phyloP scores from a whole-genome alignment of 2,113 vertebrate genomes.

The Scophthalmus maximus region DNA sequence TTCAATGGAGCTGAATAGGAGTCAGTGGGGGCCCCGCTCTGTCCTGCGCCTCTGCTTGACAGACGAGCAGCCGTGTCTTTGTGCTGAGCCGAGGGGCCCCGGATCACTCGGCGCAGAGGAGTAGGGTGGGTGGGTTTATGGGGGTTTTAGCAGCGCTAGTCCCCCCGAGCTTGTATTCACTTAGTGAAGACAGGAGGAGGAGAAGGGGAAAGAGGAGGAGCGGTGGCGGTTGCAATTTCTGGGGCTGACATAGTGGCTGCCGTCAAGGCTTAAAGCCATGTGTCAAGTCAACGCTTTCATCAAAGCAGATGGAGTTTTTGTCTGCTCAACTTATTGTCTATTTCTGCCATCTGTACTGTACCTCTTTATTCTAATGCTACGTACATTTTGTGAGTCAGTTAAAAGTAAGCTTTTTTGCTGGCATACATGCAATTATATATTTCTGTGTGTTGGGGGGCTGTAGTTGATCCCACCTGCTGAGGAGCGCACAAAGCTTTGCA shows the following conservation, averaged over 20 bases:
- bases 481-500: slow-evolving; percentile 58
- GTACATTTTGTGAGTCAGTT: neutral
- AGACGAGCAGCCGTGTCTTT: slow-evolving; percentile 77
- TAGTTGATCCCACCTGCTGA: slow-evolving; percentile 68
- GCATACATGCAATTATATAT: slow-evolving; percentile 1
- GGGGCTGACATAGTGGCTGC: slow-evolving; percentile 50
- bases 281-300: slow-evolving; percentile 56
- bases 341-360: neutral
- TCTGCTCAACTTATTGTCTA: neutral
- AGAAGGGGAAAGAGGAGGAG: slow-evolving; percentile 27
- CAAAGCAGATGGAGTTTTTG: slow-evolving; percentile 50
- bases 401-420: neutral
- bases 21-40: slow-evolving; percentile 63
- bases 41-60: slow-evolving; percentile 67
- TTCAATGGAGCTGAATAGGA: slow-evolving; percentile 76
- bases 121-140: slow-evolving; percentile 44
- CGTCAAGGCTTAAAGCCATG: slow-evolving; percentile 64
- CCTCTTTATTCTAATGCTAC: slow-evolving; percentile 8
- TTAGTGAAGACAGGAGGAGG: slow-evolving; percentile 50
- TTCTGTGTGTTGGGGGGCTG: slow-evolving; percentile 2
- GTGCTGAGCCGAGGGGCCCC: slow-evolving; percentile 71
- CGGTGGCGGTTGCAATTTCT: slow-evolving; percentile 33
- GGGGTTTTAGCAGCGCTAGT: slow-evolving; percentile 34
- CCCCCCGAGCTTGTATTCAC: slow-evolving; percentile 39
- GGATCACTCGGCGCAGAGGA: slow-evolving; percentile 57